These are phyloP conservation scores for Brachylomia viminalis DNA, from an alignment of 2,888 invertebrate genomes.

Conservation along the genomic window DNA sequence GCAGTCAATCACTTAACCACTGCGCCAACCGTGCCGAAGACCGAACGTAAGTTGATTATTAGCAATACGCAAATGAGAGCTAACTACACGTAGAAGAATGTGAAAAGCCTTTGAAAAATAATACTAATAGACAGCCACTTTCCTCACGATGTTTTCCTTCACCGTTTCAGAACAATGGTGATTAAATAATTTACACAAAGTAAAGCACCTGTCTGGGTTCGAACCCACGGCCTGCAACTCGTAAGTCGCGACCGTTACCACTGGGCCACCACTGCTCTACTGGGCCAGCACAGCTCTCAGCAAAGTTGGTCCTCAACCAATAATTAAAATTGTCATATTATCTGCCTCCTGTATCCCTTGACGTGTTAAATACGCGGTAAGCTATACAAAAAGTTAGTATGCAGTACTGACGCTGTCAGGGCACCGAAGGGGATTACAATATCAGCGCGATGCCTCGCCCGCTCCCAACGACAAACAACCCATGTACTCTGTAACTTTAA, in stretches of 20 bases:
- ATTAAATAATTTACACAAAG: too few species aligned
- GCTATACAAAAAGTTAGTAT: constrained; percentile 66
- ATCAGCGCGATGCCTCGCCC: constrained; percentile 65
- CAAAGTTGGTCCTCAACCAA: too few species aligned
- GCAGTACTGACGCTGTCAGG: constrained; percentile 66
- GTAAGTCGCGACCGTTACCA: too few species aligned
- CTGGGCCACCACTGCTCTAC: too few species aligned
- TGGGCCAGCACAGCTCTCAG: too few species aligned
- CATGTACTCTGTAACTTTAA: constrained; percentile 68
- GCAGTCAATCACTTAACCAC: too few species aligned
- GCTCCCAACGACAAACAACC: constrained; percentile 70
- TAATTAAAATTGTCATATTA: constrained; percentile 22
- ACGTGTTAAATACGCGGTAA: constrained; percentile 47
- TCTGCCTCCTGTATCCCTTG: constrained; percentile 26
- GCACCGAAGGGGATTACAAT: constrained; percentile 72
- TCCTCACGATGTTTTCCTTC: too few species aligned
- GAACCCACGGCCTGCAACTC: too few species aligned
- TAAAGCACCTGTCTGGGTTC: too few species aligned
- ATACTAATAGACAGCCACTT: neutral
- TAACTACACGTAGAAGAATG: neutral
- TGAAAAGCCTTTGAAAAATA: neutral
- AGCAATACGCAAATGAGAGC: neutral
- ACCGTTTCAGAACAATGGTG: too few species aligned
- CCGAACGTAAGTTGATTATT: neutral
- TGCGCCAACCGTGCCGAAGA: too few species aligned